These are phyloP conservation scores for Excalfactoria chinensis DNA, from an alignment of 2,113 vertebrate species.

Conservation along the genomic window DNA sequence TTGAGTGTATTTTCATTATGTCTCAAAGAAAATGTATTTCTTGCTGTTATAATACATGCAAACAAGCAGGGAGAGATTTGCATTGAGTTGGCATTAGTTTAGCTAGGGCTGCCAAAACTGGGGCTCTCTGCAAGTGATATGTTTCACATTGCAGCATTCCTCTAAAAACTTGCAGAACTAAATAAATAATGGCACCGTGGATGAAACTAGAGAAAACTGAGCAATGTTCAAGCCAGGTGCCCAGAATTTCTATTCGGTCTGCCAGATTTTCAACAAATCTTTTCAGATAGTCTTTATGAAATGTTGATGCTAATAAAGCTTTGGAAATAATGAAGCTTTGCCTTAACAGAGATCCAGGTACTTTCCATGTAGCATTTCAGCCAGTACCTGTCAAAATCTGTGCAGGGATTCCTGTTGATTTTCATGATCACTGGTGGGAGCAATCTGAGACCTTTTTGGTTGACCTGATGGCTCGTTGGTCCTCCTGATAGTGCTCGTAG, in stretches of 20 bases:
- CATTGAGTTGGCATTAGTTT: conserved; percentile 55
- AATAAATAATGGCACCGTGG: conserved; percentile 41
- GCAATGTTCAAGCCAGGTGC: conserved; percentile 38
- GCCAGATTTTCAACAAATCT: conserved; percentile 44
- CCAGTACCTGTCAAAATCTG: conserved; percentile 9
- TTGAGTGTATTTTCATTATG: neutral
- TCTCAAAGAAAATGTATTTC: conserved; percentile 30
- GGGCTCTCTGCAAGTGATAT: conserved; percentile 46
- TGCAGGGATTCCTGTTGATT: neutral
- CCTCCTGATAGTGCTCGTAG: neutral
- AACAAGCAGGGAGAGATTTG: conserved; percentile 58
- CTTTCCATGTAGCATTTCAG: neutral
- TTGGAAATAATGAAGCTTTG: conserved; percentile 15
- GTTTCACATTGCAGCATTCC: conserved; percentile 63
- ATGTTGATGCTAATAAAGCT: conserved; percentile 32
- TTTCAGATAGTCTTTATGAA: conserved; percentile 42
- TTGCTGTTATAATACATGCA: conserved; percentile 46
- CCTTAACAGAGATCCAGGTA: neutral
- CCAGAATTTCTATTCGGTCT: conserved; percentile 26
- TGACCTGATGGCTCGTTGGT: neutral
- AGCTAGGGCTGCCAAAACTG: conserved; percentile 55
- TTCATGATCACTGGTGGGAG: neutral
- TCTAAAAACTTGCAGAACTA: conserved; percentile 58
- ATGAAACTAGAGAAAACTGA: conserved; percentile 55
- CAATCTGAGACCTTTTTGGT: neutral